Percentiles rank a stretch among this genome's conserved stretches.
Evolutionary conservation across 2,888 invertebrate species (phyloP).

Genomic region (Tortricodes alternella): DNA sequence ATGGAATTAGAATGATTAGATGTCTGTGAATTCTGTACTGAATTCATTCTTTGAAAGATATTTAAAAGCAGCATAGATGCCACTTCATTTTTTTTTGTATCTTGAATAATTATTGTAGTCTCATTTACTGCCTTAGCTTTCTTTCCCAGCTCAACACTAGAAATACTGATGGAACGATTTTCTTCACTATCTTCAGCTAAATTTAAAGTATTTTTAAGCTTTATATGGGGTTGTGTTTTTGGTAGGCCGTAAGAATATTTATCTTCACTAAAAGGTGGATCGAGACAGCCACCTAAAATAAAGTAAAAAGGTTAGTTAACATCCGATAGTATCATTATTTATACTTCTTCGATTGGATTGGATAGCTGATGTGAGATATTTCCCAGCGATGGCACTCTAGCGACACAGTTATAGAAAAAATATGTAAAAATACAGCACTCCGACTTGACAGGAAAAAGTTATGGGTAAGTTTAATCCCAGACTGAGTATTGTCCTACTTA

Average conservation of each 20-base stretch:
- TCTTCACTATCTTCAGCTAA: background rate
- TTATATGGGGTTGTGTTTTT: slow-evolving; percentile 2
- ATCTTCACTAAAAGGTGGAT: slow-evolving; percentile 70
- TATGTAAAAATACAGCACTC: background rate
- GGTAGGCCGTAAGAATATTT: slow-evolving; percentile 55
- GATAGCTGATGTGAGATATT: no score
- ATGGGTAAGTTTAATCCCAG: no score
- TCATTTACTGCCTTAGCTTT: background rate
- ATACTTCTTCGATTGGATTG: no score
- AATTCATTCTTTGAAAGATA: slow-evolving; percentile 36
- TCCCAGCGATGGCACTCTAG: no score
- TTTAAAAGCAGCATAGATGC: slow-evolving; percentile 39
- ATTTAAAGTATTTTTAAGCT: background rate
- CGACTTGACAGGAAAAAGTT: no score
- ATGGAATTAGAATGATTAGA: slow-evolving; percentile 50
- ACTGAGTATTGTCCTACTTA: no score
- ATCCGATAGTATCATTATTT: background rate
- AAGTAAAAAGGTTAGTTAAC: no score
- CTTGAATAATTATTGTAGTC: background rate
- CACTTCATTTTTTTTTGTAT: slow-evolving; percentile 1
- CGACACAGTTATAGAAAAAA: no score
- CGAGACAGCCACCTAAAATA: slow-evolving; percentile 65
- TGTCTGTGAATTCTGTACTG: slow-evolving; percentile 35
- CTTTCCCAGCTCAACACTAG: background rate
- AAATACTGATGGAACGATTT: background rate